Base-by-base conservation (phyloP, 1,140 invertebrate genomes). In the Nephila pilipes region DNA sequence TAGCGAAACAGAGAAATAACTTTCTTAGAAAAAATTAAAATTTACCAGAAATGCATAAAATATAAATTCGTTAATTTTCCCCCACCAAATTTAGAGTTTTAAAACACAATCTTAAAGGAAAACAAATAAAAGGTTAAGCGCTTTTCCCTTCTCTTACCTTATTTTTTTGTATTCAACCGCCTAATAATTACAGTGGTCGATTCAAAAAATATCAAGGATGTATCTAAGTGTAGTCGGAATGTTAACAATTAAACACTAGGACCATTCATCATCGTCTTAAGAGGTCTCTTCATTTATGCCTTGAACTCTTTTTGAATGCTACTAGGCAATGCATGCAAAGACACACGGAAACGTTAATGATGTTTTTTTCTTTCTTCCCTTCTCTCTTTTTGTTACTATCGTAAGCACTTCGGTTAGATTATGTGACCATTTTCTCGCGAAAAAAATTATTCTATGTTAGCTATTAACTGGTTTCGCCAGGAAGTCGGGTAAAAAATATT, bases 221-320 rank as follows among this genome's bases (percentile, higher is more conserved):
- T 65, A 12, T 25, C 8, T 22, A 25, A 65, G 63, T 29, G n/a
- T 65, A 12, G 63, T 65, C 4, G 63, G 63, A 25, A 25, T 65
- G 63, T 65, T 25, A 65, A 25, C 63, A 65, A 65, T 65, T 65
- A 4, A n/a, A 65, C 63, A 65, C 63, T 65, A 25, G n/a, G 63
- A 65, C n/a, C 63, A n/a, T 65, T 65, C 63, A n/a, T 65, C n/a
- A 25, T 0, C n/a, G 20, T 10, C n/a, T 65, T 20, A 65, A 65
- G 63, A n/a, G 63, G n/a, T 65, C 63, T 65, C 63, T 65, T 65
- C 63, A 25, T 65, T 58, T 58, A 58, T 58, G 57, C 57, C 57
- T 20, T 58, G 57, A 58, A 58, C 57, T 58, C 20, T 65, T 46
- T 25, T 65, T 5, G 63, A 65, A 22, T 65, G 63, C 63, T 65